Evolutionary conservation across 2,113 vertebrate species (phyloP).

Genomic region (Calidris pugnax): DNA sequence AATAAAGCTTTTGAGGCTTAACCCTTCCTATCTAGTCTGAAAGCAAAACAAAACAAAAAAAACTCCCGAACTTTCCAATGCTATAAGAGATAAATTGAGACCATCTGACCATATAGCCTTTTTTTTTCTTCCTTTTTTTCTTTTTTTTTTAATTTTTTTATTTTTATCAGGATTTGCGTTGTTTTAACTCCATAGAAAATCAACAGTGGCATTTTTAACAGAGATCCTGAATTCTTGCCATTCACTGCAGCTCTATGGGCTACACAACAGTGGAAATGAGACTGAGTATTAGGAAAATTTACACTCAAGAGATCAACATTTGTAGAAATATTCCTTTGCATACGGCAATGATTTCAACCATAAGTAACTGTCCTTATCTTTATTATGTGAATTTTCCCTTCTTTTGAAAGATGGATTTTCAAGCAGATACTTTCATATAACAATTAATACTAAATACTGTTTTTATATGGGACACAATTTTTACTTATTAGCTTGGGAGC

Average conservation of each 20-base stretch:
- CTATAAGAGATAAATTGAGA: neutral
- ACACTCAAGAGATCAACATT: neutral
- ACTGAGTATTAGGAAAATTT: neutral
- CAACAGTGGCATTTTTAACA: neutral
- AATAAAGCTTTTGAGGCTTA: neutral
- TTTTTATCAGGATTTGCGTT: neutral
- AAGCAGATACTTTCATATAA: neutral
- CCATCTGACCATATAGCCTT: neutral
- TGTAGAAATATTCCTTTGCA: neutral
- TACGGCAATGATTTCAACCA: neutral
- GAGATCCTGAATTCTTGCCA: neutral
- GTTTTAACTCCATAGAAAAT: neutral
- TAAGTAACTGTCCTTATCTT: neutral
- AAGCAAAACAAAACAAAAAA: neutral
- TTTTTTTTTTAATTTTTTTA: neutral
- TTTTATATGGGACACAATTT: neutral
- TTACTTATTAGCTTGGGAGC: neutral
- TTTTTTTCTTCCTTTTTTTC: neutral
- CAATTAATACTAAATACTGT: neutral
- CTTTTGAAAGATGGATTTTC: neutral
- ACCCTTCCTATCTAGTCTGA: accelerated
- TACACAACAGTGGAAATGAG: neutral
- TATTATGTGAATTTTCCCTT: neutral
- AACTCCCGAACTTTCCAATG: neutral
- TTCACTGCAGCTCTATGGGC: neutral